Evolutionary conservation across 2,888 invertebrate species (phyloP), one percentile per base, ranked within the genome.

Genomic region (Hofmannophila pseudospretella): DNA sequence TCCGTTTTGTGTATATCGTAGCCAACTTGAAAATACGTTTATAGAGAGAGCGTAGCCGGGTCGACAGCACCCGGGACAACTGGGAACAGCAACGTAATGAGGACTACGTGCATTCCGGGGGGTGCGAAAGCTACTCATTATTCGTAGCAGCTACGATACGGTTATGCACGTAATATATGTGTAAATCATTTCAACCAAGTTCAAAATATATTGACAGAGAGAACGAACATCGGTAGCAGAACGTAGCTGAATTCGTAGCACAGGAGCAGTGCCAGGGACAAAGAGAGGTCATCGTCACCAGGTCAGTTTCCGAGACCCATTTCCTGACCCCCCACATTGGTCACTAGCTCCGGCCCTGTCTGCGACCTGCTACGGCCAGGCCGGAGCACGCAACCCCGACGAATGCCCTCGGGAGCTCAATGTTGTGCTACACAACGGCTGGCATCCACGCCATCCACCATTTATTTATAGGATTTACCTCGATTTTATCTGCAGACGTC

Each of bases 111-210:
- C n/a, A n/a, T 25, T 2, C 2, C 4, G 25, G 1, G 9, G 9
- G n/a, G 9, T 3, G 9, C 10, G 20, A 8, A 20, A n/a, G n/a
- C n/a, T n/a, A n/a, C n/a, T n/a, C n/a, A n/a, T n/a, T n/a, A n/a
- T n/a, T n/a, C n/a, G n/a, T n/a, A n/a, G n/a, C n/a, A 5, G 19
- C 19, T 19, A 19, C 19, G 19, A 19, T 19, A 20, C 20, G 20
- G 8, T 8, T 20, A n/a, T n/a, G n/a, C n/a, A n/a, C n/a, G n/a
- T n/a, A n/a, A n/a, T n/a, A n/a, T n/a, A n/a, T n/a, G n/a, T n/a
- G n/a, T n/a, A 42, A 34, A 36, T 33, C 47, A 46, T 36, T n/a
- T n/a, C n/a, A 42, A 36, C 37, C 13, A 16, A 42, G 39, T 44
- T 41, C 22, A 37, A 38, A 19, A 33, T 27, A 16, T 27, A n/a